A percentile compares a stretch with the other conserved stretches of the same genome.
Evolutionary conservation across 2,797 vertebrate genomes (phyloP).

Genomic region (Peromyscus eremicus): DNA sequence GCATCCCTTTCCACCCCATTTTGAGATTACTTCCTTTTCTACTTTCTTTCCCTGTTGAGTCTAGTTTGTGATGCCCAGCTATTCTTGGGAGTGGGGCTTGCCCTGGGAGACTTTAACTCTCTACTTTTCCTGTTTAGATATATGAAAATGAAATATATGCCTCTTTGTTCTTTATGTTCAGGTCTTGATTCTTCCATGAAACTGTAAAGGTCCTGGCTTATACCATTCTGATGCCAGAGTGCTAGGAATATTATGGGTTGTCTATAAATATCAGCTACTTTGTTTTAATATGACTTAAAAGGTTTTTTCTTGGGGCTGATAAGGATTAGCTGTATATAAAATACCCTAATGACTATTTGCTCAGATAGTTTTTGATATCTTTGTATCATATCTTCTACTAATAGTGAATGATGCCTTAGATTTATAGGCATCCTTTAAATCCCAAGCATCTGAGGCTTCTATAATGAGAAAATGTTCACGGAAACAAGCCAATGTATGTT

Average conservation of each 20-base stretch:
- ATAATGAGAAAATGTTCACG: slow-evolving; percentile 42
- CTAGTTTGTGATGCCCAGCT: too few relatives aligned
- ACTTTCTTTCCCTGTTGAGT: too few relatives aligned
- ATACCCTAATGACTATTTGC: slow-evolving; percentile 17
- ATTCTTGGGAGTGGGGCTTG: not conserved
- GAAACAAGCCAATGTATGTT: slow-evolving; percentile 36
- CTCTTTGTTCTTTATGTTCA: not conserved
- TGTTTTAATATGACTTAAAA: slow-evolving; percentile 51
- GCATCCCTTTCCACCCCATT: too few relatives aligned
- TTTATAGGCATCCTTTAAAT: slow-evolving; percentile 54
- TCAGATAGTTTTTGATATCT: slow-evolving; percentile 52
- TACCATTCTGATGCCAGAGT: not conserved
- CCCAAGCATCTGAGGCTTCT: not conserved
- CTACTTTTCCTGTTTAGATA: not conserved
- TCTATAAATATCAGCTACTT: not conserved
- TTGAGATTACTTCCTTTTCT: too few relatives aligned
- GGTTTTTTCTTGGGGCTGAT: not conserved
- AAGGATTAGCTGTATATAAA: slow-evolving; percentile 39
- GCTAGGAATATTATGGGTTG: not conserved
- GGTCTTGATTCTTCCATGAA: not conserved
- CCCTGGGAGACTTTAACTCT: not conserved
- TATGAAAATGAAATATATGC: not conserved
- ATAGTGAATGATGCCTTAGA: slow-evolving; percentile 34
- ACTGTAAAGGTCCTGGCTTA: not conserved
- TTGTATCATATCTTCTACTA: slow-evolving; percentile 55